Percentiles rank a stretch among this genome's conserved stretches.
Evolutionary conservation across 2,113 vertebrate genomes (phyloP).

Genomic region (Penelope pileata): DNA sequence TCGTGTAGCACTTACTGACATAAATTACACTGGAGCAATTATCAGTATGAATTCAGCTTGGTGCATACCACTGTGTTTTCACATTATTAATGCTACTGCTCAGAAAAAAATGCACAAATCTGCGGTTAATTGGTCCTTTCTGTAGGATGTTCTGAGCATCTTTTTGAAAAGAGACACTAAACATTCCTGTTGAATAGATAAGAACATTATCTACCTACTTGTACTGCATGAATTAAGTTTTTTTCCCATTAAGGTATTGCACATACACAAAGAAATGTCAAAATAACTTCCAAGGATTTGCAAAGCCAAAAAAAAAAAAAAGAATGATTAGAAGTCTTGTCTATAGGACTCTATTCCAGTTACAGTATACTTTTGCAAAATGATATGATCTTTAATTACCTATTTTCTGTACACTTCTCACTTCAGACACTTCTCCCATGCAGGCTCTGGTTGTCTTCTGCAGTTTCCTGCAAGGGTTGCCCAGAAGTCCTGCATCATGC

Average conservation of each 20-base stretch:
- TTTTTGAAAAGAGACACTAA: not conserved
- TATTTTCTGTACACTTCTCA: not conserved
- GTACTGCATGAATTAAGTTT: not conserved
- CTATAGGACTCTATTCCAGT: not conserved
- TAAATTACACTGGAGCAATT: conserved; percentile 6
- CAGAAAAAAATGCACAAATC: not conserved
- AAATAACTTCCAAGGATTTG: not conserved
- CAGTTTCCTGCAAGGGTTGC: not conserved
- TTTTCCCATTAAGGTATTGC: not conserved
- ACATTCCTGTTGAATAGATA: not conserved
- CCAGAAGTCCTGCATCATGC: not conserved
- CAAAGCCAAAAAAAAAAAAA: not conserved
- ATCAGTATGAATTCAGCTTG: not conserved
- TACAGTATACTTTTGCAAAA: not conserved
- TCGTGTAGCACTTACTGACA: not conserved
- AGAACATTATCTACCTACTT: not conserved
- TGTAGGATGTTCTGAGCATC: not conserved
- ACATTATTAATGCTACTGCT: not conserved
- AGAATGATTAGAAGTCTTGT: not conserved
- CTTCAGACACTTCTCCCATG: not conserved
- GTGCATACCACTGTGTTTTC: not conserved
- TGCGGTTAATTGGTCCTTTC: not conserved
- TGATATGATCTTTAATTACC: not conserved
- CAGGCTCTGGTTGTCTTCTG: not conserved
- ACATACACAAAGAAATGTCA: not conserved